phyloP scores from a whole-genome alignment of 2,113 vertebrate species.

The Siniperca chuatsi region DNA sequence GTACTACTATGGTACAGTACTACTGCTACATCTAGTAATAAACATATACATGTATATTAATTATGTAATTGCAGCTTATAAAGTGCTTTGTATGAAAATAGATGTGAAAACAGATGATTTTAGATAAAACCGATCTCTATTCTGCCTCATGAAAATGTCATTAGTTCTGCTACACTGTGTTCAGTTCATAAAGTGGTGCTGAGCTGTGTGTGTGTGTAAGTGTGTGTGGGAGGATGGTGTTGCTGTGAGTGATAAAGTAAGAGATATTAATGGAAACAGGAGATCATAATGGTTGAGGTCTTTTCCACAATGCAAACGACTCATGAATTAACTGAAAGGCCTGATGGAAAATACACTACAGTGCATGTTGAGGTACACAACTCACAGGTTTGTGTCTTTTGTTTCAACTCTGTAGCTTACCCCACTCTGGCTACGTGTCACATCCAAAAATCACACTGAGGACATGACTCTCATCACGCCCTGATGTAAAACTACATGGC shows the following conservation, averaged over 20 bases:
- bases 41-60: too few species aligned
- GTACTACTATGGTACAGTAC: background rate
- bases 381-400: background rate
- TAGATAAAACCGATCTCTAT: background rate
- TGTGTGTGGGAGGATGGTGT: background rate
- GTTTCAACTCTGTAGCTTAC: too few species aligned
- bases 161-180: background rate
- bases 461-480: too few species aligned
- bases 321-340: background rate
- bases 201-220: background rate
- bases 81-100: background rate
- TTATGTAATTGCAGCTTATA: background rate
- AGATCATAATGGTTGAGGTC: background rate
- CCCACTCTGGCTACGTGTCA: too few species aligned
- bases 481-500: background rate
- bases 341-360: background rate
- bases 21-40: background rate
- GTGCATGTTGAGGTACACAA: background rate
- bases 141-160: too few species aligned
- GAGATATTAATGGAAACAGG: background rate
- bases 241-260: background rate
- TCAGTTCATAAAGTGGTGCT: background rate
- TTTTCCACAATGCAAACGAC: background rate
- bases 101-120: background rate
- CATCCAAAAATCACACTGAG: too few species aligned